Base-by-base conservation (phyloP, 2,113 vertebrate species). In the Barnardius zonarius region DNA sequence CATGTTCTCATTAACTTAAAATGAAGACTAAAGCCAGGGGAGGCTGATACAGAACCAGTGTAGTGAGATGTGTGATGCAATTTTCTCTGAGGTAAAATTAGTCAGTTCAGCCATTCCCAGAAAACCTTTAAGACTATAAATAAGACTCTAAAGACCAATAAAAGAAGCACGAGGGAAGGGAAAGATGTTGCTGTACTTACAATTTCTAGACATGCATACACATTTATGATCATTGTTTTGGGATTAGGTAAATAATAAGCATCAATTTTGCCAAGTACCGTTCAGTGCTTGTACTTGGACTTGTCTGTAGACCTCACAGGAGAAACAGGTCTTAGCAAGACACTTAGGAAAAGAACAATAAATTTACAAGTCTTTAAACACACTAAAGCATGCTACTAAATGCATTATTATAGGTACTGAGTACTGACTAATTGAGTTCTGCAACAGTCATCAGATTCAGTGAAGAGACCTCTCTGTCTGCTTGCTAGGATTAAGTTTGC, bases 71-170 rank as follows among this genome's bases (percentile, higher is more conserved):
- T 30, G 35, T 72, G 88, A 91, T 46, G 62, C 61, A 91, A 68
- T 84, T 82, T 92, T 81, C 80, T 95, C 91, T 28, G 48, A 93
- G 91, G 91, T 51, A 78, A 95, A 93, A 95, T 93, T 72, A 82
- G 25, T 72, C 51, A 4, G 3, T 75, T 86, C 33, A 92, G 69
- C 83, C 76, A 92, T 57, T 92, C 91, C 92, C 54, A 92, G 86
- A 97, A 89, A 86, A 94, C 68, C 3, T 0, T 91, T 87, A 94
- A 73, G 46, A 89, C 39, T 72, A 66, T 62, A 93, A 95, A 84
- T 84, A 92, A 84, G 83, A 72, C 92, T 91, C 89, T 39, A 91
- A 95, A 92, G 94, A 89, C 61, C 86, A 92, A 89, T 91, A 95
- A 81, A 96, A 81, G 55, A 78, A 93, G 83, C 73, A 64, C 1